phyloP scores from a whole-genome alignment of 2,888 invertebrate genomes.

The Tuberolachnus salignus region DNA sequence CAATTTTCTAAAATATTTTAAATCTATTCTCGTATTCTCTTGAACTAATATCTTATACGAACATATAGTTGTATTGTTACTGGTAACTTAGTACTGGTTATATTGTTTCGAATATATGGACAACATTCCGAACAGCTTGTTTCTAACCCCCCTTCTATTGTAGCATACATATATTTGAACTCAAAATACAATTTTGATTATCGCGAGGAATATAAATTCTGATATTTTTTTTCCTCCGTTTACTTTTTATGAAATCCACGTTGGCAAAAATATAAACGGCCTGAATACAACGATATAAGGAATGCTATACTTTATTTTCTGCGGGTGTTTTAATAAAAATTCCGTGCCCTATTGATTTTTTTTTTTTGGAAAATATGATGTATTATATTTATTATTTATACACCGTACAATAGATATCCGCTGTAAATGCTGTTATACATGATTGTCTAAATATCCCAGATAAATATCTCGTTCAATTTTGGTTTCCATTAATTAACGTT shows the following conservation, averaged over 20 bases:
- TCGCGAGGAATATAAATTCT: background rate
- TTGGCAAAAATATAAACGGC: too few relatives aligned
- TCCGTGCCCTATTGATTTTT: too few relatives aligned
- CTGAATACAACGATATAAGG: too few relatives aligned
- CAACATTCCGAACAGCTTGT: slow-evolving; percentile 25
- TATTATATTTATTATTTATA: too few relatives aligned
- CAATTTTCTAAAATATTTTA: background rate
- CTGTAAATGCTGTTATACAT: slow-evolving; percentile 27
- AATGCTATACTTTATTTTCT: too few relatives aligned
- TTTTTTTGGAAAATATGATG: too few relatives aligned
- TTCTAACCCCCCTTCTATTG: slow-evolving; percentile 12
- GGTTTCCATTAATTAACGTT: slow-evolving; percentile 48
- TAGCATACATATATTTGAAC: background rate
- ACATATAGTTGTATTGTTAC: background rate
- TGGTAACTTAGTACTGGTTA: slow-evolving; percentile 29
- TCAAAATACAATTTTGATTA: slow-evolving; percentile 6
- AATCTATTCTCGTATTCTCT: background rate
- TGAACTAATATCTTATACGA: background rate
- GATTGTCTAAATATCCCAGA: slow-evolving; percentile 24
- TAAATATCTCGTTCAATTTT: slow-evolving; percentile 36
- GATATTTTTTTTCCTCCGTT: background rate
- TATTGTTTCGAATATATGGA: slow-evolving; percentile 32
- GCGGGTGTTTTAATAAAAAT: too few relatives aligned
- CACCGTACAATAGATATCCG: background rate
- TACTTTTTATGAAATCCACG: background rate